Base-by-base conservation (phyloP, 1,140 invertebrate genomes). In the Temnothorax curvispinosus region DNA sequence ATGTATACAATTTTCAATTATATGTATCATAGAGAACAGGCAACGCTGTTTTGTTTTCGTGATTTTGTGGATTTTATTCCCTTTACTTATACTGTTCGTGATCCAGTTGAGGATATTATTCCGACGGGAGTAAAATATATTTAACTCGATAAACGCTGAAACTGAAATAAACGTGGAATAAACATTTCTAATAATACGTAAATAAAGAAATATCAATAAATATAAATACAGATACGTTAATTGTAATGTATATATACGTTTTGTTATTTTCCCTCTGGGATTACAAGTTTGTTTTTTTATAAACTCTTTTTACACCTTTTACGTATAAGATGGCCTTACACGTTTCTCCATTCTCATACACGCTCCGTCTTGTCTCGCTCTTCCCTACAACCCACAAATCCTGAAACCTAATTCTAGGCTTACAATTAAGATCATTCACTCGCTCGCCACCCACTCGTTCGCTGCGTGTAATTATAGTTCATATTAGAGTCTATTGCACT, bases 1-100 rank as follows among this genome's bases (percentile, higher is more conserved):
- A 18, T 77, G 35, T 58, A 60, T 65, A 65, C 21, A 78, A 35
- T 65, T 64, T 78, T 64, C 56, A 35, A 44, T 77, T 52, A 64
- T 13, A 77, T 44, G n/a, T 58, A 58, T 44, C 21, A 62, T 44
- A 27, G 2, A 27, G 2, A 62, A 76, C 11, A 32, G 4, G n/a
- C 6, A 41, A 58, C 8, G 7, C 3, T 56, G 52, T 41, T 56
- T 75, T 38, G 41, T 27, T 27, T 21, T 58, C 13, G 6, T 15
- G 7, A 56, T 56, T 75, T 35, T 32, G 11, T 0, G n/a, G 21
- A 4, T 9, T 47, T 65, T 47, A 44, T 11, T 44, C 18, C 1
- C 11, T 38, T 47, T 35, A 27, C 21, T 81, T 35, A 13, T 41
- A n/a, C 38, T 69, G n/a, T 75, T 41, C 5, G 32, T 21, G n/a